phyloP scores from a whole-genome alignment of 2,888 invertebrate genomes.

The Sturmia bella region DNA sequence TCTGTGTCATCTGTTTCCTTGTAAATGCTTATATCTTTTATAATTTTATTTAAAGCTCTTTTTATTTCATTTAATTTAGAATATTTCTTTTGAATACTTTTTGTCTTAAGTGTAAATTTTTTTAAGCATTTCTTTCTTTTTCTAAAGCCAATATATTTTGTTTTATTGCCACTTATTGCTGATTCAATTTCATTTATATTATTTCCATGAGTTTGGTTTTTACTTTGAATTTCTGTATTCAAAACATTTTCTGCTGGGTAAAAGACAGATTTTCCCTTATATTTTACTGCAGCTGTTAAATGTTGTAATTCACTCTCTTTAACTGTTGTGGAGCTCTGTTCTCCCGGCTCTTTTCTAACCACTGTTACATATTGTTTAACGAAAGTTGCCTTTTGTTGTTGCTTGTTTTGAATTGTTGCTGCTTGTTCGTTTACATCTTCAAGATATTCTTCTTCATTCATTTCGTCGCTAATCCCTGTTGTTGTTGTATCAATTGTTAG shows the following conservation, averaged over 20 bases:
- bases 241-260: too few relatives aligned
- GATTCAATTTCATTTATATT: not conserved
- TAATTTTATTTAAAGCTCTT: slow-evolving; percentile 6
- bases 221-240: not conserved
- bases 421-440: slow-evolving; percentile 16
- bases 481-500: slow-evolving; percentile 2
- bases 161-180: not conserved
- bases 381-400: not conserved
- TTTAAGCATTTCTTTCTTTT: not conserved
- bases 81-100: slow-evolving; percentile 3
- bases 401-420: slow-evolving; percentile 14
- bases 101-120: not conserved
- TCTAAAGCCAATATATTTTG: not conserved
- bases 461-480: slow-evolving; percentile 27
- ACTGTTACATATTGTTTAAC: not conserved
- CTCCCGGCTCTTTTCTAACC: not conserved
- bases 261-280: not conserved
- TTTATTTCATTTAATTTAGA: slow-evolving; percentile 10
- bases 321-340: not conserved
- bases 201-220: not conserved
- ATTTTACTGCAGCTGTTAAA: not conserved
- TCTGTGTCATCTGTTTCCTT: not conserved
- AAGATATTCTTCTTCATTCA: slow-evolving; percentile 29
- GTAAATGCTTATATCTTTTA: not conserved
- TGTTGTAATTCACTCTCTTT: not conserved